Evolutionary conservation across 2,797 vertebrate species (phyloP).

Genomic region (Macropus fuliginosus): DNA sequence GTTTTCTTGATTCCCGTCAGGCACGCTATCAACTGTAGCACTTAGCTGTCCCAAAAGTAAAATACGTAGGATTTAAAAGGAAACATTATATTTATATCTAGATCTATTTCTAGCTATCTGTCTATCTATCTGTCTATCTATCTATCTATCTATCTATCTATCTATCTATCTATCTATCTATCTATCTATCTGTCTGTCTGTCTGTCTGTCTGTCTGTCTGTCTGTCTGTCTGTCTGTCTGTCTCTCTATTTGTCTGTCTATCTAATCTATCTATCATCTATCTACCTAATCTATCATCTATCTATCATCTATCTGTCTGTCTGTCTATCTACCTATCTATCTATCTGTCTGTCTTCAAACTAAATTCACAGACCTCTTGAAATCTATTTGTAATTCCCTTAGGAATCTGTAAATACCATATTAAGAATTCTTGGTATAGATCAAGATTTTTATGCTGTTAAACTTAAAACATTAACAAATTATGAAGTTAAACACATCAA

Average conservation of each 20-base stretch:
- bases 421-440: not conserved
- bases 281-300: not conserved
- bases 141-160: too few species aligned
- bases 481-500: not conserved
- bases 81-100: not conserved
- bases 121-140: too few species aligned
- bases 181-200: not conserved
- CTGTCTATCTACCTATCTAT: too few species aligned
- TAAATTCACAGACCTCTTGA: not conserved
- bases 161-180: not conserved
- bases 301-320: not conserved
- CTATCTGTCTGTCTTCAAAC: not conserved
- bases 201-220: too few species aligned
- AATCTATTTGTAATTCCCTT: not conserved
- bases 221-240: not conserved
- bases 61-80: not conserved
- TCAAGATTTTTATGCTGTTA: not conserved
- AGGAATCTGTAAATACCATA: not conserved
- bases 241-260: too few species aligned
- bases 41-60: not conserved
- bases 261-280: too few species aligned
- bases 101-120: not conserved
- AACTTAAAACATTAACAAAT: not conserved
- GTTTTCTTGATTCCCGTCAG: not conserved
- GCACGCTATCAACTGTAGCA: rapidly evolving